Evolutionary conservation across 37 sponge, comb jelly and placozoan species (phyloP).

Genomic region (Beroe forskalii): DNA sequence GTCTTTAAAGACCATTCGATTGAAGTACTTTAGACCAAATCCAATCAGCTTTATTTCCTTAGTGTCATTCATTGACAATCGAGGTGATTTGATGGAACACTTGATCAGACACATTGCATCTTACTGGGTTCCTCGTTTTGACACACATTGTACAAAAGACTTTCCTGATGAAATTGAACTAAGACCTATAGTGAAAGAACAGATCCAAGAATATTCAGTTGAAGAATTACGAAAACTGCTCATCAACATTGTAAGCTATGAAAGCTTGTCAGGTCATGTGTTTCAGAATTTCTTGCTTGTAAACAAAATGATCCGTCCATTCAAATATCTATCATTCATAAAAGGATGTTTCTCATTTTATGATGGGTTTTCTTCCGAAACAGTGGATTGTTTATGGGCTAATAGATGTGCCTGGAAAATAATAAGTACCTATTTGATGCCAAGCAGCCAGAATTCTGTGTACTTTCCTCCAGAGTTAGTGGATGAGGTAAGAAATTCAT

Average conservation of each 20-base stretch:
- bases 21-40: conserved; percentile 21
- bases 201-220: not conserved
- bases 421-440: not conserved
- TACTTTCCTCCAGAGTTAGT: not conserved
- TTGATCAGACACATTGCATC: not conserved
- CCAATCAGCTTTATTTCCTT: not conserved
- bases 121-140: not conserved
- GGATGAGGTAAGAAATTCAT: not conserved
- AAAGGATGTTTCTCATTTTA: conserved; percentile 35
- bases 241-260: conserved; percentile 27
- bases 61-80: not conserved
- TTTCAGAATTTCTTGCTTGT: conserved; percentile 26
- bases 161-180: not conserved
- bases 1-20: not conserved
- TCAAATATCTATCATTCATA: not conserved
- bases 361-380: not conserved
- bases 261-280: conserved; percentile 41
- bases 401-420: conserved; percentile 19
- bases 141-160: not conserved
- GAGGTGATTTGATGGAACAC: not conserved
- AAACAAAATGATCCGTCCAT: not conserved
- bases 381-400: conserved; percentile 19
- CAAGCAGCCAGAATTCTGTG: not conserved
- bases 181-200: not conserved
- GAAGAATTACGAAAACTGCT: not conserved